phyloP scores from a whole-genome alignment of 2,888 invertebrate species.

The Onthophagus sagittarius region DNA sequence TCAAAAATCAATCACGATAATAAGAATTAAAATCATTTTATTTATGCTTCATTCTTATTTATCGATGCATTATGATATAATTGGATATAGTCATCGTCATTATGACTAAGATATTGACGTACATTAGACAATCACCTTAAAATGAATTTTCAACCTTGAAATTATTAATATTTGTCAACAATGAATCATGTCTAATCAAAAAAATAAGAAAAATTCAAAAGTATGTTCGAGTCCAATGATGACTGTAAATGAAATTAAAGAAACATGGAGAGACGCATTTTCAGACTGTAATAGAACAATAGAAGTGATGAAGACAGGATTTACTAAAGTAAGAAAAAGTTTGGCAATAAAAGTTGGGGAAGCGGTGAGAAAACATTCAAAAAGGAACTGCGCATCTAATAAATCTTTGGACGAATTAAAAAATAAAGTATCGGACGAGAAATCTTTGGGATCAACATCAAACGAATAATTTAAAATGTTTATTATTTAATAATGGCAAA shows the following conservation, averaged over 20 bases:
- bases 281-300: not conserved
- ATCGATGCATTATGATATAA: too few relatives aligned
- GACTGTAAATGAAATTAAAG: not conserved
- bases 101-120: too few relatives aligned
- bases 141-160: too few relatives aligned
- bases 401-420: not conserved
- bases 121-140: too few relatives aligned
- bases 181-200: too few relatives aligned
- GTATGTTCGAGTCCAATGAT: too few relatives aligned
- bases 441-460: not conserved
- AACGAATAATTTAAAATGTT: not conserved
- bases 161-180: too few relatives aligned
- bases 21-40: too few relatives aligned
- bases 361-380: not conserved
- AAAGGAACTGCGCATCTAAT: not conserved
- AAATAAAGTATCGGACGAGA: not conserved
- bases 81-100: too few relatives aligned
- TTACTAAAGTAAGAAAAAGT: not conserved
- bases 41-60: too few relatives aligned
- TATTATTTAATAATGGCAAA: not conserved
- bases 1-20: too few relatives aligned
- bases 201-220: too few relatives aligned
- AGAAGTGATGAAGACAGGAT: not conserved
- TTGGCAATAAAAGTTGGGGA: not conserved
- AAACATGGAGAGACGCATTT: not conserved